These are phyloP conservation scores for Lucilia cuprina DNA, from an alignment of 1,140 invertebrate genomes.

Conservation along the genomic window DNA sequence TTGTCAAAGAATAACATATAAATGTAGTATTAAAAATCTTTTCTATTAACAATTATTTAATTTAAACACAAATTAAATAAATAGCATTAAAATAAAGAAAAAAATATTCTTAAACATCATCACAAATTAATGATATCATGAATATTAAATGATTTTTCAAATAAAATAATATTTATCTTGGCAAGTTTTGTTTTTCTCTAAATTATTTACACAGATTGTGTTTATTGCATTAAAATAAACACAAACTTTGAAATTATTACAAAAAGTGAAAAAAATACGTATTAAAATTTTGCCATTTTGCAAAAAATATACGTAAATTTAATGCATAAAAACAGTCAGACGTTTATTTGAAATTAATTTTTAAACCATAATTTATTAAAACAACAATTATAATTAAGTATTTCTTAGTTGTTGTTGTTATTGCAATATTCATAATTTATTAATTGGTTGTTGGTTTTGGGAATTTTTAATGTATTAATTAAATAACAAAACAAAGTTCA, in stretches of 20 bases:
- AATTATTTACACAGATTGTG: neutral
- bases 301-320: neutral
- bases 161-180: neutral
- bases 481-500: neutral
- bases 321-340: neutral
- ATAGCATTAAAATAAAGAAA: too few relatives aligned
- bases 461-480: neutral
- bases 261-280: too few relatives aligned
- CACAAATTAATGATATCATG: neutral
- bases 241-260: too few relatives aligned
- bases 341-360: too few relatives aligned
- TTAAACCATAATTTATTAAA: too few relatives aligned
- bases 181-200: neutral
- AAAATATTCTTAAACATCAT: too few relatives aligned
- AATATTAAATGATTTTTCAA: neutral
- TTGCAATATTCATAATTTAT: neutral
- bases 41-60: too few relatives aligned
- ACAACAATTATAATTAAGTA: neutral
- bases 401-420: neutral
- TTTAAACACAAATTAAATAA: too few relatives aligned
- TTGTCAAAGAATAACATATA: too few relatives aligned
- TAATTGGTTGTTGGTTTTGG: neutral
- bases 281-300: neutral
- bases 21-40: too few relatives aligned
- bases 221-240: too few relatives aligned